Conservation (phyloP, 2,797 vertebrate genomes). For the Cetoscarus ocellatus region DNA sequence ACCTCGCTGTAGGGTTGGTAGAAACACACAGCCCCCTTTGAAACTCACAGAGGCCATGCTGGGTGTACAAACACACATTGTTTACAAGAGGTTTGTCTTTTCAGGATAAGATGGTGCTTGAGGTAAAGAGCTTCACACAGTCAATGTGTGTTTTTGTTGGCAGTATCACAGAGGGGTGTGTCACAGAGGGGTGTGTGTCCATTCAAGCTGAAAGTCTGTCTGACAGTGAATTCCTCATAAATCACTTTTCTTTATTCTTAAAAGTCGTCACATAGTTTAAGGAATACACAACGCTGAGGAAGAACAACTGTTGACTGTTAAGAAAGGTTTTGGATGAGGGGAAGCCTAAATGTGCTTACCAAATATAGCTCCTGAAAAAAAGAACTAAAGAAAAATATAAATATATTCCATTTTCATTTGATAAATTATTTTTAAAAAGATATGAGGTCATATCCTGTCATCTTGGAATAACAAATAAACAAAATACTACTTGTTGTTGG, state of each 20-base stretch:
- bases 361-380: no score
- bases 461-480: no score
- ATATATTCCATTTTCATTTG: no score
- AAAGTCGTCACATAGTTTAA: constrained; percentile 8
- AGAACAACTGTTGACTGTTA: not conserved
- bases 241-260: constrained; percentile 19
- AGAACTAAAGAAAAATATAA: no score
- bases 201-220: not conserved
- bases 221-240: constrained; percentile 3
- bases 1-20: constrained; percentile 11
- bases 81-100: constrained; percentile 35
- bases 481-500: no score
- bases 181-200: not conserved
- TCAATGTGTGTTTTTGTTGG: constrained; percentile 2
- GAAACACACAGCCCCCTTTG: constrained; percentile 9
- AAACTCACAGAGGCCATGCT: constrained; percentile 13
- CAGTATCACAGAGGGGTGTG: constrained; percentile 6
- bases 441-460: no score
- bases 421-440: no score
- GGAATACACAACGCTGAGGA: constrained; percentile 2
- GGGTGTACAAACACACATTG: constrained; percentile 27
- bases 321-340: no score
- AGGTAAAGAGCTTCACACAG: constrained; percentile 40
- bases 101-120: constrained; percentile 28
- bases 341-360: no score